Conservation (phyloP, 2,113 vertebrate species). For the Micromys minutus region DNA sequence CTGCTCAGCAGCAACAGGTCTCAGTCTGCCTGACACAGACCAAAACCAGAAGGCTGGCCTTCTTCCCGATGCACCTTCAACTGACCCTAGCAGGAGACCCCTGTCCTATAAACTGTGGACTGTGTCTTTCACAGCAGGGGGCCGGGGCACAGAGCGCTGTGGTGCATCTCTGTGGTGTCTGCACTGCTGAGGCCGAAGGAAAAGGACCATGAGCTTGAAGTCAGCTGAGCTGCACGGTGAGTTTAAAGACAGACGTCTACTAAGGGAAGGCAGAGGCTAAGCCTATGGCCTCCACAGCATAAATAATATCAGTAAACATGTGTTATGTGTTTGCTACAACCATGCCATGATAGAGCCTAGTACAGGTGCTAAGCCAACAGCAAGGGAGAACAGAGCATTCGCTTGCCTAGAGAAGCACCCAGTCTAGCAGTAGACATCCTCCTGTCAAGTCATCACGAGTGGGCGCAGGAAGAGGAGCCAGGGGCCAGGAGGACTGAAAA, state of each 20-base stretch:
- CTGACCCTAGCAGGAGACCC: neutral
- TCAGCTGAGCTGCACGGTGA: too few relatives aligned
- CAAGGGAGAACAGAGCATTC: neutral
- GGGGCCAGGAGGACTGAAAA: neutral
- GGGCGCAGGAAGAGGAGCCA: neutral
- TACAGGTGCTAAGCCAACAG: neutral
- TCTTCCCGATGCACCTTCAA: neutral
- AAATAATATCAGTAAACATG: neutral
- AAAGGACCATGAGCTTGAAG: neutral
- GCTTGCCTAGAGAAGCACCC: neutral
- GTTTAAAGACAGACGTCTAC: neutral
- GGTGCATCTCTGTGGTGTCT: neutral
- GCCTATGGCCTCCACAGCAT: neutral
- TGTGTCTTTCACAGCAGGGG: neutral
- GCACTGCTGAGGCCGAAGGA: neutral
- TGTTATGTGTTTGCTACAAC: neutral
- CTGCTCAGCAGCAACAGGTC: neutral
- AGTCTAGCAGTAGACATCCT: neutral
- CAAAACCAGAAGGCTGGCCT: neutral
- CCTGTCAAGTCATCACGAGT: neutral
- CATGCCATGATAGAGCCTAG: neutral
- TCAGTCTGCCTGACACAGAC: neutral
- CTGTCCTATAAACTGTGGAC: neutral
- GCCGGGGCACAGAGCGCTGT: too few relatives aligned
- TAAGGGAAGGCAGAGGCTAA: neutral